A percentile compares a stretch with the other conserved stretches of the same genome.
These are phyloP conservation scores for Ctena decussata DNA, from an alignment of 2,888 invertebrate genomes.

Conservation along the genomic window DNA sequence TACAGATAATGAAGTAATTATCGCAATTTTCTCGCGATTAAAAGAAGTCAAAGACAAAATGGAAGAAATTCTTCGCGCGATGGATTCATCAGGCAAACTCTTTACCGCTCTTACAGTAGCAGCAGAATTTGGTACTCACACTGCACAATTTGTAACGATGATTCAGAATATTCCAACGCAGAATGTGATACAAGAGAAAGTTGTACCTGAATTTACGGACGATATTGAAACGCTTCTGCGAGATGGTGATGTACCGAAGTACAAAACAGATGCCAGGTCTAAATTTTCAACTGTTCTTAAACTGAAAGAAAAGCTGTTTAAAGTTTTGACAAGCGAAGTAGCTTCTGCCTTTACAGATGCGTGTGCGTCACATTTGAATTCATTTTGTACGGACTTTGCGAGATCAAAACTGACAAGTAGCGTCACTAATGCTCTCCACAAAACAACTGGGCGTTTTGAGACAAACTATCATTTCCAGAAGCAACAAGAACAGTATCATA, in stretches of 20 bases:
- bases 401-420: not conserved
- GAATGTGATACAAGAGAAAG: not conserved
- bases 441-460: not conserved
- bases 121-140: not conserved
- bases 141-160: not conserved
- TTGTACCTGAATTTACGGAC: not conserved
- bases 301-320: not conserved
- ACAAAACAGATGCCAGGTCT: not conserved
- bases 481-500: not conserved
- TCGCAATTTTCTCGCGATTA: not conserved
- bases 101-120: not conserved
- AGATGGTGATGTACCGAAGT: not conserved
- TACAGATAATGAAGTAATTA: not conserved
- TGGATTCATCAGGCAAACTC: not conserved
- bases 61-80: not conserved
- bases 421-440: not conserved
- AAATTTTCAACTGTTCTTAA: not conserved
- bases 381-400: not conserved
- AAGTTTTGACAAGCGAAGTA: not conserved
- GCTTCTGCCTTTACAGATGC: not conserved
- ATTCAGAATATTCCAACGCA: conserved; percentile 6
- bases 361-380: not conserved
- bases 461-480: not conserved
- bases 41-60: not conserved
- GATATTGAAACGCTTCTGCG: not conserved